Evolutionary conservation across 1,140 invertebrate genomes (phyloP).

Genomic region (Musca domestica): DNA sequence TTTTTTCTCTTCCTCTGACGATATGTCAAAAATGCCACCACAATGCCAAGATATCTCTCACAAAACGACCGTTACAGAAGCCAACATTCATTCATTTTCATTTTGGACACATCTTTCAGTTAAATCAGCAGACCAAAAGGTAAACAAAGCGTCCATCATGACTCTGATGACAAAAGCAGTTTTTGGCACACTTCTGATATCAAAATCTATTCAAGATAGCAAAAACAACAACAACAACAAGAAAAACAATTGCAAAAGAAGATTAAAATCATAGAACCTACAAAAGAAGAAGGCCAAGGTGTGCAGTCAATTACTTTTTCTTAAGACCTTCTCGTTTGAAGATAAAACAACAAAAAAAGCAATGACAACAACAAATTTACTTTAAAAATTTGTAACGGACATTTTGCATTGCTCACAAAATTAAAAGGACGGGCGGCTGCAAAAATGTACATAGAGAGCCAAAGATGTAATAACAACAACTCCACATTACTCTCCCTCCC

Average conservation of each 20-base stretch:
- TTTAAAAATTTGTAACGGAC: no score
- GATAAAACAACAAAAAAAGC: no score
- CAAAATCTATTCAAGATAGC: neutral
- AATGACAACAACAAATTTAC: neutral
- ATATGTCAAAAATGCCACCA: no score
- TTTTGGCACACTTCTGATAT: constrained; percentile 2
- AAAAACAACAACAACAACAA: neutral
- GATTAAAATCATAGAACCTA: no score
- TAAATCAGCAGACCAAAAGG: neutral
- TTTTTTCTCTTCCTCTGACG: no score
- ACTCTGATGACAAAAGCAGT: neutral
- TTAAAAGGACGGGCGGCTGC: neutral
- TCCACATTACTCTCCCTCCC: neutral
- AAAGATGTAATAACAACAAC: neutral
- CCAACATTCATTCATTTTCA: neutral
- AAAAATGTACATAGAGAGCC: neutral
- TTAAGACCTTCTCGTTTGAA: neutral
- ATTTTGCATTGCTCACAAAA: neutral
- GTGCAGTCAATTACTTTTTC: neutral
- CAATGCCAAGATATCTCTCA: no score
- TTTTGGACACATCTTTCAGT: neutral
- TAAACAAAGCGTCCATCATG: neutral
- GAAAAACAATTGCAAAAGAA: neutral
- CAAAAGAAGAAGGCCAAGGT: neutral
- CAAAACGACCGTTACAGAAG: neutral